phyloP scores from a whole-genome alignment of 2,888 invertebrate genomes.

The Pegoplata infirma region DNA sequence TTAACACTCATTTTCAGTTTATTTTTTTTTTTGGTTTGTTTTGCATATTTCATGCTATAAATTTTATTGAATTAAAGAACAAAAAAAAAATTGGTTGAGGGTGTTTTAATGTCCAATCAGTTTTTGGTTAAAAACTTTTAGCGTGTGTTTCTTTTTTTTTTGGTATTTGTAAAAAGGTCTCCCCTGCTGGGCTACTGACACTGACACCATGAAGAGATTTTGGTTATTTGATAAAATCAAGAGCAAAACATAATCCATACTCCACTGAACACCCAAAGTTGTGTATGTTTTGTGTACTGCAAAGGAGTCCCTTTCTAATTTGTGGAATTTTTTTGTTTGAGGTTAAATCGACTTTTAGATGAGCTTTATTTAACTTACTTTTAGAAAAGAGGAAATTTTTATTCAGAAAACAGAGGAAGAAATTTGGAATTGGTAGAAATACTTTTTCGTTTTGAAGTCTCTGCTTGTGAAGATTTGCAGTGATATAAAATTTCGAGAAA shows the following conservation, averaged over 20 bases:
- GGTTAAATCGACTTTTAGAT: not conserved
- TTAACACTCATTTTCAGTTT: constrained; percentile 56
- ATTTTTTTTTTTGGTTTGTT: too few species aligned
- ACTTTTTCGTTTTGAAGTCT: too few species aligned
- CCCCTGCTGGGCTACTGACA: constrained; percentile 62
- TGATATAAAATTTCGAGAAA: too few species aligned
- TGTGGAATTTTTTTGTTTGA: not conserved
- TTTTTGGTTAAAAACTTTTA: constrained; percentile 3
- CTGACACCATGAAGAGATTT: constrained; percentile 60
- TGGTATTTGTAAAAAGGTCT: constrained; percentile 40
- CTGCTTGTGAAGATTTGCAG: too few species aligned
- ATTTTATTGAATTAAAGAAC: constrained; percentile 9
- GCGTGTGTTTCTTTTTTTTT: not conserved
- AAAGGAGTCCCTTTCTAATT: not conserved
- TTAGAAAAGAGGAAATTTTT: too few species aligned
- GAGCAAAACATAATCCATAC: constrained; percentile 38
- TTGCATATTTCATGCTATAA: constrained; percentile 27
- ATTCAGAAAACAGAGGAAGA: too few species aligned
- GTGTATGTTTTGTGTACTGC: not conserved
- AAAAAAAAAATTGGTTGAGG: constrained; percentile 33
- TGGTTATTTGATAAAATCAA: constrained; percentile 61
- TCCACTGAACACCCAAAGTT: not conserved
- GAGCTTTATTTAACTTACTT: too few species aligned
- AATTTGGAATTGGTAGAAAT: too few species aligned
- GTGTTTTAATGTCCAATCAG: constrained; percentile 46